A percentile compares a stretch with the other conserved stretches of the same genome.
Evolutionary conservation across 2,797 vertebrate species (phyloP).

Genomic region (Psittacula echo): DNA sequence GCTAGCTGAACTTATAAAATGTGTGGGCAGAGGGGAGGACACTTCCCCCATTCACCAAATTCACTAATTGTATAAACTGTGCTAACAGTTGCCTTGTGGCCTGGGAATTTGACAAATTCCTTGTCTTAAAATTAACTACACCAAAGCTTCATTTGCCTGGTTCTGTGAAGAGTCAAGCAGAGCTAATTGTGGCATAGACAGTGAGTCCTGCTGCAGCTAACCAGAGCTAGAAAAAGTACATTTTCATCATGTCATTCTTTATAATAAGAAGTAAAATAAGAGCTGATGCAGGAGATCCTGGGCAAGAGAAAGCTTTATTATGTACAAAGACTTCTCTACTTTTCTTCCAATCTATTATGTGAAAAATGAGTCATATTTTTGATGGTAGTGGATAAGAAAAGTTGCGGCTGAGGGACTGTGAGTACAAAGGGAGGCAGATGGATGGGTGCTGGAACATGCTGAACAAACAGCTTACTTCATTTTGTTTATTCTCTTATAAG

Average conservation of each 20-base stretch:
- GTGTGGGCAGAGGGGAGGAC: not conserved
- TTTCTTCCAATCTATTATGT: constrained; percentile 12
- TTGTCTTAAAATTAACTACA: not conserved
- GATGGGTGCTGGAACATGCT: constrained; percentile 24
- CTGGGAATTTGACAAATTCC: not conserved
- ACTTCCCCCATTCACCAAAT: not conserved
- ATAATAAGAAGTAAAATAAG: constrained; percentile 28
- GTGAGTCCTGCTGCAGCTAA: not conserved
- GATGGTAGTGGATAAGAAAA: constrained; percentile 28
- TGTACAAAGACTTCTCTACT: not conserved
- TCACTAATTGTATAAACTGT: not conserved
- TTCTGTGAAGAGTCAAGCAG: not conserved
- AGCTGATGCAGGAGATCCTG: constrained; percentile 15
- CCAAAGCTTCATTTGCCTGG: not conserved
- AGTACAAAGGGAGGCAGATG: constrained; percentile 58
- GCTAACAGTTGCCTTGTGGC: not conserved
- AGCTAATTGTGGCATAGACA: not conserved
- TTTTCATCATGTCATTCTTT: constrained; percentile 28
- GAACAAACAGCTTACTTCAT: constrained; percentile 62
- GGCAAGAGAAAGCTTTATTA: constrained; percentile 12
- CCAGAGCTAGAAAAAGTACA: not conserved
- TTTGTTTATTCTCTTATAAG: constrained; percentile 59
- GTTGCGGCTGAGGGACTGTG: constrained; percentile 22
- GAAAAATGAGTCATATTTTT: constrained; percentile 62
- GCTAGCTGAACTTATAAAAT: not conserved